Evolutionary conservation across 2,113 vertebrate genomes (phyloP).

Genomic region (Istiophorus platypterus): DNA sequence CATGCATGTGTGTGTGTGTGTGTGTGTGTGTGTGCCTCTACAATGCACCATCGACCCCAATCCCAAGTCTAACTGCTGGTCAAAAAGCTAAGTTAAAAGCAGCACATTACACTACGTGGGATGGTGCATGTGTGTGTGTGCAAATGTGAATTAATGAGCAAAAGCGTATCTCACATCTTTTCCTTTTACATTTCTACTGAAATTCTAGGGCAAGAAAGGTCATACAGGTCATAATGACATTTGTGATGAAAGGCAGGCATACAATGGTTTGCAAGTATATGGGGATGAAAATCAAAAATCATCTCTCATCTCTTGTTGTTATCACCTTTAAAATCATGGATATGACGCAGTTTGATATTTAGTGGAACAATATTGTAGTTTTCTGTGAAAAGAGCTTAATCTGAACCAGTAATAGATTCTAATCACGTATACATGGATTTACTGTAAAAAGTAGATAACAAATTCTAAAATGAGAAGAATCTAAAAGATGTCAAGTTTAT

Average conservation of each 20-base stretch:
- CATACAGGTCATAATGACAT: neutral
- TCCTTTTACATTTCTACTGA: neutral
- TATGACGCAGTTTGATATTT: neutral
- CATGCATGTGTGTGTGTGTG: neutral
- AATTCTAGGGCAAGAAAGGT: neutral
- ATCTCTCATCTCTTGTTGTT: neutral
- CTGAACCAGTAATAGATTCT: too few species aligned
- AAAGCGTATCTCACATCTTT: slow-evolving; percentile 19
- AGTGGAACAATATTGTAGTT: neutral
- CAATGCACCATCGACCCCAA: slow-evolving; percentile 51
- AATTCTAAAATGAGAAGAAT: too few species aligned
- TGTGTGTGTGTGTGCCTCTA: slow-evolving; percentile 25
- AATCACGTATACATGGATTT: too few species aligned
- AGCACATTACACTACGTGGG: neutral
- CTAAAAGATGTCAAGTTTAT: too few species aligned
- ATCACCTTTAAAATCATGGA: neutral
- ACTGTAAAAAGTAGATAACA: too few species aligned
- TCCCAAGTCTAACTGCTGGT: slow-evolving; percentile 37
- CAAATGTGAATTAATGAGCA: neutral
- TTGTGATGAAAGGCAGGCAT: neutral
- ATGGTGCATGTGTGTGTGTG: neutral
- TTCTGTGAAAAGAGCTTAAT: neutral
- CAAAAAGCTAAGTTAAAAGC: slow-evolving; percentile 26
- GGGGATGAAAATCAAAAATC: neutral
- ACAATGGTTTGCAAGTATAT: neutral